These are phyloP conservation scores for Nomada lathburiana DNA, from an alignment of 2,888 invertebrate species.

Conservation along the genomic window DNA sequence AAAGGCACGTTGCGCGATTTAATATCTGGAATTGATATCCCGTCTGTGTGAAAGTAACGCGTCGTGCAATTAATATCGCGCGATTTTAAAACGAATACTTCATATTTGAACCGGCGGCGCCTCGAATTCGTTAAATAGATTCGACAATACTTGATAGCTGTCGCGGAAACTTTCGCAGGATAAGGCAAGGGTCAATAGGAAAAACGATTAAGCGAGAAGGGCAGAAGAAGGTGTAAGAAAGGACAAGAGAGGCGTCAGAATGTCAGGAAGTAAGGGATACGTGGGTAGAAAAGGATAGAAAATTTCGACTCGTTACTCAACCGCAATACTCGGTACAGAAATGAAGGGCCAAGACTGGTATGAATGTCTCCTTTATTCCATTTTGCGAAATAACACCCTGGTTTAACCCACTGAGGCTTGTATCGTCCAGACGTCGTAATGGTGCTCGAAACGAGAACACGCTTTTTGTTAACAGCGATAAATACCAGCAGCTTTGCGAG, in stretches of 20 bases:
- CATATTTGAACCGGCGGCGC: constrained; percentile 22
- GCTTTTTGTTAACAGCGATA: constrained; percentile 67
- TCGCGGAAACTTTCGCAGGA: constrained; percentile 56
- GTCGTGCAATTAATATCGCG: constrained; percentile 35
- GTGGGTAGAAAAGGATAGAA: constrained; percentile 42
- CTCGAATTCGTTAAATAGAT: constrained; percentile 65
- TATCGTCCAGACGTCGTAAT: constrained; percentile 69
- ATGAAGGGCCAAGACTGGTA: constrained; percentile 55
- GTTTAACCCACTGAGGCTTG: constrained; percentile 66
- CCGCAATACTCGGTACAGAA: constrained; percentile 42
- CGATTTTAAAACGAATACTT: background rate
- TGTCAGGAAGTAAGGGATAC: constrained; percentile 15
- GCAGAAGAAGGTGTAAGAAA: constrained; percentile 2
- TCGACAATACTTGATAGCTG: constrained; percentile 54
- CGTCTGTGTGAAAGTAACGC: background rate
- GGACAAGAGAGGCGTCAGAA: constrained; percentile 40
- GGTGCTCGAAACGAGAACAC: constrained; percentile 64
- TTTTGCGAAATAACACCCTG: constrained; percentile 70
- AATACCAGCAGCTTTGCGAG: constrained; percentile 48
- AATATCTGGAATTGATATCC: constrained; percentile 22
- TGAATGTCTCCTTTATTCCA: constrained; percentile 76
- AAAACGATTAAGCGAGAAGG: constrained; percentile 20
- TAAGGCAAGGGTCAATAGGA: constrained; percentile 29
- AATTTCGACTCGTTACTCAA: constrained; percentile 67
- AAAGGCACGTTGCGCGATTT: constrained; percentile 26